Base-by-base conservation (phyloP, 2,888 invertebrate species). In the Drosophila suboccidentalis region DNA sequence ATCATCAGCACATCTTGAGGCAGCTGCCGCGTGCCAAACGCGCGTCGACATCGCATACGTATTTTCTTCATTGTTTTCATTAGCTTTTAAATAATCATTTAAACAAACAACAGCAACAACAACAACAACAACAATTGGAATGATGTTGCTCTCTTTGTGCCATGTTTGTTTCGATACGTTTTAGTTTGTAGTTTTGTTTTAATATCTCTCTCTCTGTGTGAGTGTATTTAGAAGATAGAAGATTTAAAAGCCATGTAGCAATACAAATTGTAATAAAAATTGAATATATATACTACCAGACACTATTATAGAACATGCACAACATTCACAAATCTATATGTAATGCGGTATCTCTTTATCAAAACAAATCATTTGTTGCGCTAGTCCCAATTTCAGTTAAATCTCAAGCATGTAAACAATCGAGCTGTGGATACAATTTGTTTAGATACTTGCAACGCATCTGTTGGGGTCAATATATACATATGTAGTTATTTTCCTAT, bases 261-360 rank as follows among this genome's bases (percentile, higher is more conserved):
- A 71, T 65, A 71, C 53, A 38, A 47, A 55, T 61, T 79, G 72
- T 62, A 87, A 87, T 83, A 83, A 83, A 83, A 65, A 57, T 43
- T 50, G 41, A 62, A 47, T 32, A 43, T 49, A 47, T 47, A 43
- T 41, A 60, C 38, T n/a, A 22, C 13, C 43, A 44, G 13, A 44
- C 22, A 22, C 22, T 13, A 22, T 22, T 43, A 9, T 26, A 26
- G 3, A n/a, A 26, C 22, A 26, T 44, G n/a, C 44, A 47, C 63
- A 15, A 13, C 39, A 47, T 68, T 13, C 32, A 43, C 41, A 29
- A 15, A 53, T 57, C 26, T 26, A 36, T 54, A 26, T 17, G 19
- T 29, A 50, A 6, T 13, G 26, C 17, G 11, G 4, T 13, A n/a
- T 29, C 10, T 29, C 10, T 26, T 6, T 19, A 9, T 46, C 29